Evolutionary conservation across 1,140 invertebrate genomes (phyloP), one percentile per base, ranked within the genome.

Genomic region (Stratiolaelaps scimitus): DNA sequence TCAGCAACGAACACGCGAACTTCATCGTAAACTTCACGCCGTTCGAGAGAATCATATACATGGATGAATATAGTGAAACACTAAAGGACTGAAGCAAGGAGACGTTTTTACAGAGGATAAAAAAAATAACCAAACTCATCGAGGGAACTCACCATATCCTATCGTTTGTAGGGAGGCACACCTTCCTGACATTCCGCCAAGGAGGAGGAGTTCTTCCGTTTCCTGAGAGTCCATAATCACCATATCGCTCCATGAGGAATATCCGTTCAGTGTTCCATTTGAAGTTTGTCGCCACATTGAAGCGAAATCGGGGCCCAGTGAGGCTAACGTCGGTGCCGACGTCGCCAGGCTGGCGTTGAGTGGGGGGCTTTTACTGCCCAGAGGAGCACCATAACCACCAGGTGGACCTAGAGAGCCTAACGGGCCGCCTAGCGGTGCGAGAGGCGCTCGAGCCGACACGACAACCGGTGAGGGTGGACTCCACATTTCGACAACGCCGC

Each of bases 221-320:
- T 60, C 53, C 23, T 60, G 53, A 34, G 53, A 19, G 53, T 60
- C 53, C 17, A 26, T 60, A 10, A 60, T 26, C 17, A n/a, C 53
- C 53, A 60, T n/a, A 23, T 60, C 53, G 53, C 53, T 60, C 53
- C 53, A 60, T 23, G 23, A 60, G 15, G 53, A 60, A 34, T 60
- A 60, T 60, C 53, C 34, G 34, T 40, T 40, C 0, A 40, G 34
- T 40, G 34, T 40, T 10, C 34, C 53, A 60, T 60, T 60, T 60
- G 53, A 60, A 26, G 15, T 29, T 60, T 40, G 26, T 60, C 53
- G 26, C 26, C 53, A 60, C 34, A 60, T 26, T 23, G 26, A 60
- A 15, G 15, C 26, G 23, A 23, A 60, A 23, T 60, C 34, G 53
- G 20, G 34, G 5, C 34, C 34, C 4, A 40, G 34, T 40, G 34